Evolutionary conservation across 2,888 invertebrate species (phyloP).

Genomic region (Tyria jacobaeae): DNA sequence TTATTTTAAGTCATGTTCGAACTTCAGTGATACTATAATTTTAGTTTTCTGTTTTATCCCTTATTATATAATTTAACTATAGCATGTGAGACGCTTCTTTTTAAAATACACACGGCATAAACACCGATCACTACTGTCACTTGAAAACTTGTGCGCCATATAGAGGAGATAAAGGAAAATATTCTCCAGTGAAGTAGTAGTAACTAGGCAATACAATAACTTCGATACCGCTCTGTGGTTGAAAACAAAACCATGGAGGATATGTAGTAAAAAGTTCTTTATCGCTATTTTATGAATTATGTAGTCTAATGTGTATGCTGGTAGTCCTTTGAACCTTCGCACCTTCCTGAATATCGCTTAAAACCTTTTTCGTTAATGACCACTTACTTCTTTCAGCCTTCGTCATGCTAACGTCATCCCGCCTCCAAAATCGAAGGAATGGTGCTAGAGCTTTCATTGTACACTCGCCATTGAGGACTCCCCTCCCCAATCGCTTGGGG

Average conservation of each 20-base stretch:
- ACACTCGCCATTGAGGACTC: slow-evolving; percentile 76
- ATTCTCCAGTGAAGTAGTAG: background rate
- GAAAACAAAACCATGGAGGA: background rate
- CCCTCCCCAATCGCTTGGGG: slow-evolving; percentile 72
- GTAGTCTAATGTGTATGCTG: too few species aligned
- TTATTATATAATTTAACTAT: too few species aligned
- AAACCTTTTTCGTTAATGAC: slow-evolving; percentile 12
- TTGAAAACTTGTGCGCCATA: too few species aligned
- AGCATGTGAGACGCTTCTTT: too few species aligned
- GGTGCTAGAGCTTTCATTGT: slow-evolving; percentile 87
- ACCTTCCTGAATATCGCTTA: too few species aligned
- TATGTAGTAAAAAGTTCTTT: background rate
- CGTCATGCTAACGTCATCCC: slow-evolving; percentile 91
- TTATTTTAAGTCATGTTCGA: too few species aligned
- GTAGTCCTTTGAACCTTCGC: background rate
- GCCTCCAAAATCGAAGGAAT: slow-evolving; percentile 89
- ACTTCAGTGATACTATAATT: too few species aligned
- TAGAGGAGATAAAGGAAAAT: background rate
- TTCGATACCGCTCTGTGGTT: background rate
- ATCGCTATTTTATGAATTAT: background rate
- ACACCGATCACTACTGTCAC: too few species aligned
- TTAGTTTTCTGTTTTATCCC: too few species aligned
- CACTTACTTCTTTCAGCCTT: slow-evolving; percentile 91
- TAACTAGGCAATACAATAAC: background rate
- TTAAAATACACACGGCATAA: too few species aligned